Base-by-base conservation (phyloP, 1,140 invertebrate species). In the Drosophila kikkawai region DNA sequence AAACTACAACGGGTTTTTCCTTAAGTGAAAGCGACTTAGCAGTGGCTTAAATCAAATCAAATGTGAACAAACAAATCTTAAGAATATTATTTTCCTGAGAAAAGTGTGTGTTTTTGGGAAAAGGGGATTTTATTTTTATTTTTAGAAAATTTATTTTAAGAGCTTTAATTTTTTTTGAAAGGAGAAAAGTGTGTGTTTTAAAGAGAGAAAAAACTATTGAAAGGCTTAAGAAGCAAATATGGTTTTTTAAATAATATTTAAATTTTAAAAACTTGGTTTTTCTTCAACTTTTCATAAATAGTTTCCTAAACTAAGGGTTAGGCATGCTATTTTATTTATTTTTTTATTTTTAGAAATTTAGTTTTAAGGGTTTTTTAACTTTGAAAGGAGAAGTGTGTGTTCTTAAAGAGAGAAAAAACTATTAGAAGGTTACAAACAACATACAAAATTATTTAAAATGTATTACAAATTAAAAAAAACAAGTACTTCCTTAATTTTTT, bases 1-100 rank as follows among this genome's bases (percentile, higher is more conserved):
- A 56, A 56, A 39, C 53, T 56, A 56, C 19, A 6, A 11, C 26
- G 6, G 36, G 36, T 19, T 12, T 67, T 67, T 15, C 42, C 57
- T 39, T 11, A 39, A 39, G 13, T 17, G 17, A 19, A 64, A 41
- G 13, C 55, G 13, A 17, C 34, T 64, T 19, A 41, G 55, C 6
- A 41, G 22, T 17, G 17, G 12, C 22, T 39, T 37, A 12, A 61
- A 36, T 12, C 11, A 13, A 51, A 37, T 60, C 34, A 55, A 55
- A 37, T 55, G 51, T 37, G 51, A 19, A 55, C 34, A 55, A 55
- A 55, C 19, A 55, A 7, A 37, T 7, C 7, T 7, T 1, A 37
- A n/a, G 19, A 6, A 22, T 17, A 51, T 34, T 34, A 32, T 29
- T 50, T 9, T 13, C 1, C 4, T 1, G 15, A 5, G 8, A 51